These are phyloP conservation scores for Drosophila kokeensis DNA, from an alignment of 2,888 invertebrate species.

Conservation along the genomic window DNA sequence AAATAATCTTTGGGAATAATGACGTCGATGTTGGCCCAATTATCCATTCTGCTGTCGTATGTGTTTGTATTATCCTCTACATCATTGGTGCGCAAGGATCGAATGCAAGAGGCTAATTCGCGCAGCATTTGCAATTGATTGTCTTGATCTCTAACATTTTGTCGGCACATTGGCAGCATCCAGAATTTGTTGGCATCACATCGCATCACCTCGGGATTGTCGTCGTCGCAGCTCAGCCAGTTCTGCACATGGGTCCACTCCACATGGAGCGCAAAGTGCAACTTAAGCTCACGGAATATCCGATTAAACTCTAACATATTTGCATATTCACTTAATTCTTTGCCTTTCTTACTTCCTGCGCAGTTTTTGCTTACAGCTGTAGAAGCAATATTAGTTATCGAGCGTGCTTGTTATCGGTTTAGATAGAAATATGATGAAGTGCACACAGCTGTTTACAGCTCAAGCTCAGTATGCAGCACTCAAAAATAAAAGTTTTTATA, in stretches of 20 bases:
- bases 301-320: slow-evolving; percentile 79
- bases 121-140: slow-evolving; percentile 68
- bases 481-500: background rate
- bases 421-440: background rate
- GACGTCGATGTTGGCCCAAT: slow-evolving; percentile 82
- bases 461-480: slow-evolving; percentile 15
- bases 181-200: slow-evolving; percentile 54
- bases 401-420: slow-evolving; percentile 10
- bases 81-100: slow-evolving; percentile 66
- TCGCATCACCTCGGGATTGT: slow-evolving; percentile 46
- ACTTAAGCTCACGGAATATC: slow-evolving; percentile 76
- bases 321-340: background rate
- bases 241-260: slow-evolving; percentile 81
- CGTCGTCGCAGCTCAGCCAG: slow-evolving; percentile 50
- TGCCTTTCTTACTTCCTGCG: background rate
- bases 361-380: slow-evolving; percentile 20
- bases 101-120: slow-evolving; percentile 79
- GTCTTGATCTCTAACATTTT: slow-evolving; percentile 62
- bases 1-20: slow-evolving; percentile 77
- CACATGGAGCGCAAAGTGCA: slow-evolving; percentile 67
- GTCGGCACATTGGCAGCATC: slow-evolving; percentile 60
- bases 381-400: background rate
- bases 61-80: slow-evolving; percentile 60
- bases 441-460: slow-evolving; percentile 24
- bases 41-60: slow-evolving; percentile 81